phyloP scores from a whole-genome alignment of 2,113 vertebrate genomes.

The Otocyon megalotis region DNA sequence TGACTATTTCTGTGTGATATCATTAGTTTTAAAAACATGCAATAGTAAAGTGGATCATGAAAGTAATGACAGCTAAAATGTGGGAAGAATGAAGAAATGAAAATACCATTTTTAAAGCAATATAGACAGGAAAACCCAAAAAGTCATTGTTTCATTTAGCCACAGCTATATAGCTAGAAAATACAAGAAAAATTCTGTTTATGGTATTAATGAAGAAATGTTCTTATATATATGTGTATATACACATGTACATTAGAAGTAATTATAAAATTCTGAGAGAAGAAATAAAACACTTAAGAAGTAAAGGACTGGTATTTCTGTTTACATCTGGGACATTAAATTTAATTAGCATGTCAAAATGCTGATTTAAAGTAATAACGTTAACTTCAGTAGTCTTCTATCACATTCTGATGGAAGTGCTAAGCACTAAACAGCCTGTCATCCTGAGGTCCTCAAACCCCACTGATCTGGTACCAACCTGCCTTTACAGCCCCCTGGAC shows the following conservation, averaged over 20 bases:
- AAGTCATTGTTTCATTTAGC: background rate
- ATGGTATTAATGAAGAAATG: background rate
- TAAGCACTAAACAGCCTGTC: background rate
- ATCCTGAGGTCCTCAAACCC: background rate
- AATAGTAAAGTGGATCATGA: background rate
- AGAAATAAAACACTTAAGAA: constrained; percentile 11
- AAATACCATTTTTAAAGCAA: constrained; percentile 19
- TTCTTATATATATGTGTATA: background rate
- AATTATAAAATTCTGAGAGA: constrained; percentile 13
- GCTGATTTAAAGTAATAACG: background rate
- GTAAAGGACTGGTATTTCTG: background rate
- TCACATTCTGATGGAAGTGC: background rate
- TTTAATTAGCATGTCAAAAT: background rate
- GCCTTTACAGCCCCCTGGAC: background rate
- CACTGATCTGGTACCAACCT: background rate
- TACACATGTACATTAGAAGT: background rate
- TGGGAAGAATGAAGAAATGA: background rate
- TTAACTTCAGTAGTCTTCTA: background rate
- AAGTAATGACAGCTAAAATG: background rate
- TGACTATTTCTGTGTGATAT: background rate
- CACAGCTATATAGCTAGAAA: background rate
- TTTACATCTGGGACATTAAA: background rate
- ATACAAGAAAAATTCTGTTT: background rate
- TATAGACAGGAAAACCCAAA: background rate
- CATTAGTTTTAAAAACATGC: constrained; percentile 11